Evolutionary conservation across 2,113 vertebrate genomes (phyloP).

Genomic region (Pelusios castaneus): DNA sequence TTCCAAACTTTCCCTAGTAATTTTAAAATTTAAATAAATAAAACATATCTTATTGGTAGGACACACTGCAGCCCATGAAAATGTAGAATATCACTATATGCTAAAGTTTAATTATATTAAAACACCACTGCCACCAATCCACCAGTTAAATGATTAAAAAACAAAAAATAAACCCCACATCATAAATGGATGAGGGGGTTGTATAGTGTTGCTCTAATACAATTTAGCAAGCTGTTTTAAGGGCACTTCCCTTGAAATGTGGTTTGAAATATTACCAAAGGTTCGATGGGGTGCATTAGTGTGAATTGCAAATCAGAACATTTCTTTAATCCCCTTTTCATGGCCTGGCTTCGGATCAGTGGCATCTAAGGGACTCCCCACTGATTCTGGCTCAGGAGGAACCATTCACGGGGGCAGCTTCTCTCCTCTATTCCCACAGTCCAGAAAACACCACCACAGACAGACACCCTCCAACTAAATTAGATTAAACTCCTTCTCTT

Average conservation of each 20-base stretch:
- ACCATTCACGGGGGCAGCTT: slow-evolving; percentile 89
- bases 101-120: slow-evolving; percentile 60
- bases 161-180: slow-evolving; percentile 20
- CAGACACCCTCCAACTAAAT: slow-evolving; percentile 94
- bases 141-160: slow-evolving; percentile 66
- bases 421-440: slow-evolving; percentile 98
- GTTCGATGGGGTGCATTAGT: slow-evolving; percentile 92
- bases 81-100: background rate
- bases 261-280: slow-evolving; percentile 92
- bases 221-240: slow-evolving; percentile 74
- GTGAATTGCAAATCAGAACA: slow-evolving; percentile 97
- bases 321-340: slow-evolving; percentile 98
- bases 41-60: background rate
- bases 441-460: slow-evolving; percentile 86
- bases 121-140: slow-evolving; percentile 14
- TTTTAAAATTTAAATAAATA: background rate
- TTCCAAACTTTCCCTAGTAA: background rate
- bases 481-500: slow-evolving; percentile 97
- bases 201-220: slow-evolving; percentile 45
- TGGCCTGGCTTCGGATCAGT: slow-evolving; percentile 90
- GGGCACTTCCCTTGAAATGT: slow-evolving; percentile 78
- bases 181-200: slow-evolving; percentile 57
- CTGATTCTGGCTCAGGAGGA: slow-evolving; percentile 94
- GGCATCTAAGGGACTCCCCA: slow-evolving; percentile 92
- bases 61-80: slow-evolving; percentile 1